Percentiles rank a stretch among this genome's conserved stretches.
These are phyloP conservation scores for Ptychoptera contaminata DNA, from an alignment of 2,888 invertebrate genomes.

Conservation along the genomic window DNA sequence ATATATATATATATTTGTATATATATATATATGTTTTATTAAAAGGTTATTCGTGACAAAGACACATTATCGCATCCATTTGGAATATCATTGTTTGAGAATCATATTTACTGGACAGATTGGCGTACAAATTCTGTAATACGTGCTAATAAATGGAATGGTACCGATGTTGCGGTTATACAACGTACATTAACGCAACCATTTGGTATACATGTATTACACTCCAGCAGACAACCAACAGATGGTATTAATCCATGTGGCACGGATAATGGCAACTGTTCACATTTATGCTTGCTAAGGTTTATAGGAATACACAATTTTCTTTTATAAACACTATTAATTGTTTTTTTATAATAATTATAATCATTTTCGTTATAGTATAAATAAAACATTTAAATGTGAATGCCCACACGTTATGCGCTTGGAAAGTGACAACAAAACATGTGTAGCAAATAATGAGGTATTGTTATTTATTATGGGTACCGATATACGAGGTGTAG, in stretches of 20 bases:
- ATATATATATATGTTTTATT: not conserved
- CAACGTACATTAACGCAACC: constrained; percentile 76
- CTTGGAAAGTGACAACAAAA: constrained; percentile 43
- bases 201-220: constrained; percentile 75
- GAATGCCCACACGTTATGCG: constrained; percentile 82
- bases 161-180: constrained; percentile 57
- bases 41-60: constrained; percentile 51
- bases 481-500: constrained; percentile 71
- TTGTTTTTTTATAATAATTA: not conserved
- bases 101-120: constrained; percentile 86
- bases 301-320: constrained; percentile 10
- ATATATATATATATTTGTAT: not conserved
- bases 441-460: constrained; percentile 51
- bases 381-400: constrained; percentile 47
- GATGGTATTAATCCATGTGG: constrained; percentile 46
- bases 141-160: constrained; percentile 78
- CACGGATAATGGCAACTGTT: constrained; percentile 55
- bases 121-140: constrained; percentile 80
- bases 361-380: constrained; percentile 21
- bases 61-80: constrained; percentile 74
- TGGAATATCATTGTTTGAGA: constrained; percentile 72
- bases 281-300: constrained; percentile 62
- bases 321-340: not conserved
- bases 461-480: constrained; percentile 60
- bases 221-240: constrained; percentile 56